phyloP scores from a whole-genome alignment of 92 coral and sea anemone genomes.

The Desmophyllum pertusum region DNA sequence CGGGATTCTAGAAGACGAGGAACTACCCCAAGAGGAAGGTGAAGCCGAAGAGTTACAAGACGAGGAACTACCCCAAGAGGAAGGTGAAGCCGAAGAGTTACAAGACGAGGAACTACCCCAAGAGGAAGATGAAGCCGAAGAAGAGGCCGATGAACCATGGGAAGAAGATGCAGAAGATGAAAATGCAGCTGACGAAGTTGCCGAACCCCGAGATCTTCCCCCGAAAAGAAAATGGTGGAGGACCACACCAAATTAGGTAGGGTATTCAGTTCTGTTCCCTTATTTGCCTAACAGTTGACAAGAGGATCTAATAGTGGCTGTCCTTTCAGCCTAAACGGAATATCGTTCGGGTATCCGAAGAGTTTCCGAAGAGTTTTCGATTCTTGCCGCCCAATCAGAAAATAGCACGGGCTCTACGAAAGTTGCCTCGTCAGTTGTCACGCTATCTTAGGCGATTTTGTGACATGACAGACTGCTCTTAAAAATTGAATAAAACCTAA shows the following conservation, averaged over 20 bases:
- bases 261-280: background rate
- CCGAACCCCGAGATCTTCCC: constrained; percentile 12
- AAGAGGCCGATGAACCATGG: background rate
- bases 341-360: no score
- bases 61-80: no score
- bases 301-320: background rate
- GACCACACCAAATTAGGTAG: constrained; percentile 16
- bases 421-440: no score
- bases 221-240: background rate
- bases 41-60: no score
- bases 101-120: background rate
- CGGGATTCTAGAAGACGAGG: no score
- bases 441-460: no score
- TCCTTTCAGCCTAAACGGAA: no score
- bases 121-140: background rate
- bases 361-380: no score
- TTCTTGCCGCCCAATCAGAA: no score
- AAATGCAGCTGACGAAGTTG: background rate
- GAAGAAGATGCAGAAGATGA: background rate
- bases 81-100: background rate
- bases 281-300: background rate
- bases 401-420: no score
- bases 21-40: constrained; percentile 7
- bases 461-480: no score
- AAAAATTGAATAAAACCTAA: no score